Evolutionary conservation across 2,797 vertebrate genomes (phyloP).

Genomic region (Scomberomorus guttatus): DNA sequence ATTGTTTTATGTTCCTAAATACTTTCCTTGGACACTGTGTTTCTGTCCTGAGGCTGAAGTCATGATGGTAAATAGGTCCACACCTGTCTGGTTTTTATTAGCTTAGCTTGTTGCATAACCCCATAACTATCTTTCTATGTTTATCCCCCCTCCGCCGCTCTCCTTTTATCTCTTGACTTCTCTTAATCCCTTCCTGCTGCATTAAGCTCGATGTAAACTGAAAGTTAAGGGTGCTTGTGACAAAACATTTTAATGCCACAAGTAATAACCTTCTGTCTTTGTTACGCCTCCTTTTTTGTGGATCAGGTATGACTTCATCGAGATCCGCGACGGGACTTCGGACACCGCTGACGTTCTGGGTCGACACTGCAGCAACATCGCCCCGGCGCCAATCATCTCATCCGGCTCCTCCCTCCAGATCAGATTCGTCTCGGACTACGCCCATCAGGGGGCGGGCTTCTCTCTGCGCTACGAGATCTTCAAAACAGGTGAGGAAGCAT

Average conservation of each 20-base stretch:
- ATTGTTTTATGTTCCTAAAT: slow-evolving; percentile 48
- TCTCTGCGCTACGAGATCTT: slow-evolving; percentile 99
- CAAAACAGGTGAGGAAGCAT: slow-evolving; percentile 91
- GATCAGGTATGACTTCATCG: slow-evolving; percentile 95
- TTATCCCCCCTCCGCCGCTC: slow-evolving; percentile 13
- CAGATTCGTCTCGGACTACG: slow-evolving; percentile 96
- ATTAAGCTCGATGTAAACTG: slow-evolving; percentile 2
- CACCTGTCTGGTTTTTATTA: slow-evolving; percentile 76
- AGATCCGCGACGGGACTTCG: slow-evolving; percentile 94
- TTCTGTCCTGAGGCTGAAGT: slow-evolving; percentile 52
- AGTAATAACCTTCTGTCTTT: neutral
- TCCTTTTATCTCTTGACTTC: slow-evolving; percentile 22
- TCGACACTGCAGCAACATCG: slow-evolving; percentile 98
- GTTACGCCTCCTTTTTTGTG: neutral
- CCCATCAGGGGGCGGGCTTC: slow-evolving; percentile 97
- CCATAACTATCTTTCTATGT: slow-evolving; percentile 52
- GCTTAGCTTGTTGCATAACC: slow-evolving; percentile 52
- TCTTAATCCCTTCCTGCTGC: slow-evolving; percentile 32
- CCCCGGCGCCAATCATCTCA: slow-evolving; percentile 95
- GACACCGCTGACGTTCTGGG: slow-evolving; percentile 93
- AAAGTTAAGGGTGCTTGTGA: neutral
- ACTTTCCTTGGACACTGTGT: slow-evolving; percentile 30
- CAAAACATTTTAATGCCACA: neutral
- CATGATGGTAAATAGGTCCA: slow-evolving; percentile 41
- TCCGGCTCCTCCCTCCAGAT: slow-evolving; percentile 94